Evolutionary conservation across 53 echinoderm and acorn worm species (phyloP), one percentile per base, ranked within the genome.

Genomic region (Zoroaster sp.): DNA sequence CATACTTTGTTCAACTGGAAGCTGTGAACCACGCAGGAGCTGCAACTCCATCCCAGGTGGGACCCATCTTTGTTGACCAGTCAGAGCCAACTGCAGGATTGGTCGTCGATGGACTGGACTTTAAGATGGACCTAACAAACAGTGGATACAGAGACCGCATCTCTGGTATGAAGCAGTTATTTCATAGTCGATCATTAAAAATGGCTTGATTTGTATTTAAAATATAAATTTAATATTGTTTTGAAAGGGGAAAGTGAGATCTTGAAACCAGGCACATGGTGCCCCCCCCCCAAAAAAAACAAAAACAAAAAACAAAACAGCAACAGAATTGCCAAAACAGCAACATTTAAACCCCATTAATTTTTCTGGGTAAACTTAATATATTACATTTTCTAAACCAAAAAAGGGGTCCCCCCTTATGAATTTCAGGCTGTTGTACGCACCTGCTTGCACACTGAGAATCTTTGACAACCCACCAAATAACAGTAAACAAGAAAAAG

Each of bases 91-190:
- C 66, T 15, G 52, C 82, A 0, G 92, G 92, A 35, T 12, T 75
- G 55, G 92, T 92, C 18, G 88, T 80, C 4, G 92, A 92, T 89
- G 92, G 92, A 23, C 1, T 18, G 5, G 88, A 92, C 52, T 89
- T 80, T 32, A 73, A 49, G 76, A 89, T 54, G 54, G 92, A 92
- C 34, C 34, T 20, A 51, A 67, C 69, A 37, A 30, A 92, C 83
- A 44, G 39, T 1, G 51, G 77, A 42, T 33, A 71, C 21, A 44
- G 63, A 32, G 25, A 40, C 35, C 25, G 55, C 53, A 72, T 92
- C 38, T 12, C 78, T 54, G 92, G 92, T 92, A 73, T 20, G 18
- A 49, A 25, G 21, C 33, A 44, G 68, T 66, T 8, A 18, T 4
- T 86, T 49, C 33, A 2, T 45, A 8, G 15, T n/a, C n/a, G n/a